Percentiles rank a stretch among this genome's conserved stretches.
Evolutionary conservation across 2,888 invertebrate species (phyloP).

Genomic region (Ferrisia virgata): DNA sequence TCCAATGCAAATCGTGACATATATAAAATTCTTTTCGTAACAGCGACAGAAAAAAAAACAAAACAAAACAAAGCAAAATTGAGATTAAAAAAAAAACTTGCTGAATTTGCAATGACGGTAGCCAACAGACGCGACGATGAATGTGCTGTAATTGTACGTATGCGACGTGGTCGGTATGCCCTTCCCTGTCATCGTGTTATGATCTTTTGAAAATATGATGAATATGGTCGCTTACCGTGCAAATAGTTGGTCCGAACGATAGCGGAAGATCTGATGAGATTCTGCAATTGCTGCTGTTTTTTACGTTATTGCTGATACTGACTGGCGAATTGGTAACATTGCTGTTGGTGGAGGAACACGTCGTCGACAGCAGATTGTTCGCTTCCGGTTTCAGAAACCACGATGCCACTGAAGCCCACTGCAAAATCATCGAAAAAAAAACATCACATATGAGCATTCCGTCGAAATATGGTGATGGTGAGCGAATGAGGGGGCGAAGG

Average conservation of each 20-base stretch:
- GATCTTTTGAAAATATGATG: background rate
- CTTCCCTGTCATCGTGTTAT: background rate
- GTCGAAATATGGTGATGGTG: slow-evolving; percentile 45
- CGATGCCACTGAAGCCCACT: slow-evolving; percentile 58
- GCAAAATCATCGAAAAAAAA: slow-evolving; percentile 50
- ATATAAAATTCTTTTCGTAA: background rate
- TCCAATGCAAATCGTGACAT: background rate
- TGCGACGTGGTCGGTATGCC: background rate
- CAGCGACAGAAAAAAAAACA: background rate
- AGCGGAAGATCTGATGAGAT: slow-evolving; percentile 38
- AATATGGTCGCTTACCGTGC: slow-evolving; percentile 30
- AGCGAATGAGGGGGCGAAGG: background rate
- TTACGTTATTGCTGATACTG: slow-evolving; percentile 18
- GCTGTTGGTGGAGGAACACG: slow-evolving; percentile 34
- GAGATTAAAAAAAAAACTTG: background rate
- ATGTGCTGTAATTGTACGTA: background rate
- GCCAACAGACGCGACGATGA: background rate
- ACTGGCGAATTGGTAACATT: slow-evolving; percentile 34
- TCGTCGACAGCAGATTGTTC: slow-evolving; percentile 38
- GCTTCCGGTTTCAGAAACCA: slow-evolving; percentile 56
- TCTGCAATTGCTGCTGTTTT: slow-evolving; percentile 30
- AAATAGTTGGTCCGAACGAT: slow-evolving; percentile 40
- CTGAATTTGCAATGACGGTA: background rate
- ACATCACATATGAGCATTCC: too few species aligned
- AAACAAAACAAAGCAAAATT: too few species aligned